Percentiles rank a stretch among this genome's conserved stretches.
Conservation (phyloP, 2,888 invertebrate species). For the Ormyrus nitidulus region DNA sequence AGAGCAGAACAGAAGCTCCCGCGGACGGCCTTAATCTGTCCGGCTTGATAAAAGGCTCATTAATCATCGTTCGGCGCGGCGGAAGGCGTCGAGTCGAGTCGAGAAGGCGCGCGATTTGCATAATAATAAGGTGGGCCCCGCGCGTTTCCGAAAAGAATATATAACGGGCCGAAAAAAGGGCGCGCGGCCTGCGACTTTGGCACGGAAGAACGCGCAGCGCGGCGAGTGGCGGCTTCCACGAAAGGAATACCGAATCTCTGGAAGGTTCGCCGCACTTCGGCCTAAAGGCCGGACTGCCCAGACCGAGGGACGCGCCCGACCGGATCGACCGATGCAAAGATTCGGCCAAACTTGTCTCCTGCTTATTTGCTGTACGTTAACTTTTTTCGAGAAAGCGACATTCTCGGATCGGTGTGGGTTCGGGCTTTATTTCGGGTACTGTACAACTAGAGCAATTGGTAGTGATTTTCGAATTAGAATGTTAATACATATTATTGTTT, state of each 20-base stretch:
- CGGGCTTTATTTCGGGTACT: background rate
- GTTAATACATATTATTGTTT: background rate
- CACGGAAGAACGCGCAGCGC: slow-evolving; percentile 35
- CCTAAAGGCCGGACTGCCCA: slow-evolving; percentile 28
- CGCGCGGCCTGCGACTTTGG: slow-evolving; percentile 39
- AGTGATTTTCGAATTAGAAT: no score
- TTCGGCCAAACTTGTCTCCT: slow-evolving; percentile 46
- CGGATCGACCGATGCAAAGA: slow-evolving; percentile 61
- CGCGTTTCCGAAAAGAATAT: slow-evolving; percentile 42
- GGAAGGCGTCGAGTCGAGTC: slow-evolving; percentile 30
- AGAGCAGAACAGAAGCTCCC: no score
- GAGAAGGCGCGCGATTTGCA: slow-evolving; percentile 32
- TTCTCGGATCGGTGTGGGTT: background rate
- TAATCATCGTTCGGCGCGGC: slow-evolving; percentile 1
- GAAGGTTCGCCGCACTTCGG: slow-evolving; percentile 51
- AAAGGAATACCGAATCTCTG: slow-evolving; percentile 55
- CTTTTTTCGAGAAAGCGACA: slow-evolving; percentile 1
- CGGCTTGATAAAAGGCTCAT: background rate
- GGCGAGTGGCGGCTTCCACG: slow-evolving; percentile 38
- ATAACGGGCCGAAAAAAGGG: background rate
- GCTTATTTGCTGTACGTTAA: no score
- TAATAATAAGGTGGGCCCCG: slow-evolving; percentile 32
- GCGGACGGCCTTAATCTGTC: no score
- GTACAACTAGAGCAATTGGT: no score
- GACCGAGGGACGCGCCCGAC: slow-evolving; percentile 39